Conservation (phyloP, 1,140 invertebrate species). For the Atopsyche davidsoni region DNA sequence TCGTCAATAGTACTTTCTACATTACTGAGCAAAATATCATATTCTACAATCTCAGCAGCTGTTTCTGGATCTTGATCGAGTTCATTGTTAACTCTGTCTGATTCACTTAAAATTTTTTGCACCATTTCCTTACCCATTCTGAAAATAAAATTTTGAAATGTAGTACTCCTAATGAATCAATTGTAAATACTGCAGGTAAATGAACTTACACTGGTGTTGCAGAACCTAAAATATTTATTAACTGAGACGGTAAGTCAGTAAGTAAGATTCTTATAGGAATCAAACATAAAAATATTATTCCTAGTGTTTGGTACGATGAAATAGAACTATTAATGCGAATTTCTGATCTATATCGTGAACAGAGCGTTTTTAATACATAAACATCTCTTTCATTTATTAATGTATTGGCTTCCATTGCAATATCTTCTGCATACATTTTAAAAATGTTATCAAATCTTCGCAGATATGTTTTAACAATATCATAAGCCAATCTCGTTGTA, state of each 20-base stretch:
- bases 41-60: constrained; percentile 38
- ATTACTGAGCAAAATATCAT: constrained; percentile 46
- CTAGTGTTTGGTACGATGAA: constrained; percentile 53
- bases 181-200: too few species aligned
- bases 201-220: constrained; percentile 50
- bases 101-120: constrained; percentile 36
- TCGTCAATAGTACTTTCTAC: constrained; percentile 39
- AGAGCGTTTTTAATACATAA: constrained; percentile 52
- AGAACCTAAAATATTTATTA: constrained; percentile 56
- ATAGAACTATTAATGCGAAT: constrained; percentile 56
- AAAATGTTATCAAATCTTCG: constrained; percentile 60
- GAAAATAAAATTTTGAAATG: constrained; percentile 17
- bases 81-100: constrained; percentile 35
- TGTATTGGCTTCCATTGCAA: constrained; percentile 52
- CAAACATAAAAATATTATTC: constrained; percentile 63
- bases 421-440: constrained; percentile 64
- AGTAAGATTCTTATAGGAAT: constrained; percentile 64
- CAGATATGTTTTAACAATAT: constrained; percentile 56
- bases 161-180: constrained; percentile 13
- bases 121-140: constrained; percentile 40
- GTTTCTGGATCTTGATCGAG: constrained; percentile 38
- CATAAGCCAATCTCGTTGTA: constrained; percentile 54
- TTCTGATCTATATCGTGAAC: constrained; percentile 56
- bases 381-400: constrained; percentile 49
- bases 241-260: constrained; percentile 58